Base-by-base conservation (phyloP, 2,888 invertebrate species). In the Serrognathus titanus region DNA sequence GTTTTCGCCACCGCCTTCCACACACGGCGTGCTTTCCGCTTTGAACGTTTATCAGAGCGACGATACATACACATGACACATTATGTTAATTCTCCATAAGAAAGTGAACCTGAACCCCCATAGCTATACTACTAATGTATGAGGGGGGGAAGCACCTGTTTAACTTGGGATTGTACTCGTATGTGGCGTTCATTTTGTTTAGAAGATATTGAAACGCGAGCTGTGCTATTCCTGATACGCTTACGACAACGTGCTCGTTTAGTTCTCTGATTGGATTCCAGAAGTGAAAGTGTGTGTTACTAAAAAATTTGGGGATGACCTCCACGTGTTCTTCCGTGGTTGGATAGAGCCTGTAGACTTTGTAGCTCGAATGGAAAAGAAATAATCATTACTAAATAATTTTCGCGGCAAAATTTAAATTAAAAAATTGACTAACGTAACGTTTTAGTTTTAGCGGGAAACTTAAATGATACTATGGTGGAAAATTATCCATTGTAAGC, bases 121-220 rank as follows among this genome's bases (percentile, higher is more conserved):
- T n/a, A n/a, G n/a, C n/a, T n/a, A n/a, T n/a, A n/a, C n/a, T n/a
- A n/a, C n/a, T n/a, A n/a, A n/a, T n/a, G n/a, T n/a, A n/a, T n/a
- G n/a, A n/a, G n/a, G n/a, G 40, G n/a, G 10, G 31, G 11, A 74
- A 71, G 75, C 68, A 81, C 81, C 67, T 61, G 62, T 80, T 78
- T 0, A 83, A 77, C 68, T 84, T 75, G 3, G 79, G 74, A 13
- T 76, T 66, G 57, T 79, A 77, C 2, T 69, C 71, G 64, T 79
- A 78, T 0, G 66, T 48, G 43, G 84, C 79, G 1, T 70, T 70
- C 5, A 74, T 61, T 0, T 69, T 63, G 0, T 69, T 64, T 20
- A 83, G 63, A 0, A 73, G 64, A 2, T 68, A 66, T 12, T 70
- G 62, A 64, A 82, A 80, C 1, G 49, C 63, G 1, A 31, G 2